Percentiles rank a stretch among this genome's conserved stretches.
These are phyloP conservation scores for Lasioglossum figueresi DNA, from an alignment of 2,888 invertebrate species.

Conservation along the genomic window DNA sequence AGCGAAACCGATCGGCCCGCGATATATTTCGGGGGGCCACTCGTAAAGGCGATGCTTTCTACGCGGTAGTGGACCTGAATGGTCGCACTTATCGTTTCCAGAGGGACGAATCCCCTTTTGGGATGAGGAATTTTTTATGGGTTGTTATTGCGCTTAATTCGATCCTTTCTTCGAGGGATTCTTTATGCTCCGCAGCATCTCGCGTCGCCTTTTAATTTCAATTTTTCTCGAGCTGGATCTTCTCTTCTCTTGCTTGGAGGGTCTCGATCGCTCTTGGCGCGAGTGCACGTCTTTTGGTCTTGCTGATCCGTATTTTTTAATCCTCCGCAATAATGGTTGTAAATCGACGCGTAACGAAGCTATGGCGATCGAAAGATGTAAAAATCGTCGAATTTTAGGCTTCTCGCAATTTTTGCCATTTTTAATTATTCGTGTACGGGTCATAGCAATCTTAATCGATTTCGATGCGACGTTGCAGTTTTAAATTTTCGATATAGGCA, in stretches of 20 bases:
- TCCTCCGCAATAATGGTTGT: too few species aligned
- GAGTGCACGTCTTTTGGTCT: rapidly evolving
- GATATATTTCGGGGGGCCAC: slow-evolving; percentile 11
- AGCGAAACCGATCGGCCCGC: slow-evolving; percentile 11
- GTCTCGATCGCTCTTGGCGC: not conserved
- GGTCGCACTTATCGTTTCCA: slow-evolving; percentile 17
- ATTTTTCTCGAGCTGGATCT: not conserved
- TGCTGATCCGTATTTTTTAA: not conserved
- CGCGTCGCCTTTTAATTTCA: not conserved
- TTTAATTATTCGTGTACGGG: too few species aligned
- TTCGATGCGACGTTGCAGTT: too few species aligned
- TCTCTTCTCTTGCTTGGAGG: not conserved
- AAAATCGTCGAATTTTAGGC: too few species aligned
- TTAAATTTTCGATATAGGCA: too few species aligned
- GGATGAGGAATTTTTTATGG: slow-evolving; percentile 16
- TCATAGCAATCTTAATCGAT: too few species aligned
- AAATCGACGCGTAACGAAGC: too few species aligned
- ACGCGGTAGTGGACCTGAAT: slow-evolving; percentile 20
- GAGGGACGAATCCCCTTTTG: slow-evolving; percentile 15
- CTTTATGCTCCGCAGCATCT: not conserved
- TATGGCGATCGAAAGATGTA: too few species aligned
- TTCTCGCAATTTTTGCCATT: too few species aligned
- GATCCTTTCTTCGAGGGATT: not conserved
- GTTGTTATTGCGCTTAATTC: slow-evolving; percentile 28
- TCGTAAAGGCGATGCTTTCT: slow-evolving; percentile 19